Evolutionary conservation across 2,113 vertebrate genomes (phyloP), one percentile per base, ranked within the genome.

Genomic region (Hyaena hyaena): DNA sequence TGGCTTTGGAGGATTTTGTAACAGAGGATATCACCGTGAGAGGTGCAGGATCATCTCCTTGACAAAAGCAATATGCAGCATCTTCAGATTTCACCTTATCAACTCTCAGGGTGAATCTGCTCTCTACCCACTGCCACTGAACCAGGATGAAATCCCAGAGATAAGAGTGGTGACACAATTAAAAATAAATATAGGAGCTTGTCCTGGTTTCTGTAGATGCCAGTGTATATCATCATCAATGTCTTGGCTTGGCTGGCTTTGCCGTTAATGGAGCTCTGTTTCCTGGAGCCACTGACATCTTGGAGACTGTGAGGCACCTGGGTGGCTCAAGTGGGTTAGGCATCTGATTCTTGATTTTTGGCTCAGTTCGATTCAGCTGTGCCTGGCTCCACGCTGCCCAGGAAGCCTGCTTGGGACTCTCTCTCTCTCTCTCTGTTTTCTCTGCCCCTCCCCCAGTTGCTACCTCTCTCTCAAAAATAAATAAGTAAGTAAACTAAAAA

Each of bases 161-260:
- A 48, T 0, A 15, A 66, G 45, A 76, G 45, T 86, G 43, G 8
- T 8, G 21, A 7, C 35, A 9, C 4, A 7, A 19, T 24, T 74
- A 28, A 94, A 66, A 23, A 93, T 45, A 48, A 92, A 77, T 33
- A 6, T 76, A 7, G 91, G 45, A 79, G 90, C n/a, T n/a, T 94
- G 61, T 63, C 84, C 39, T 68, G 77, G 68, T n/a, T 82, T 96
- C 66, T 73, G 82, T 8, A 90, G 66, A 61, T 94, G 81, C 91
- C 91, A 71, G 7, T 21, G 2, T 1, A 88, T 10, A 4, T 91
- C 33, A 50, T 73, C 63, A 61, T 24, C 4, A 45, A 58, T 50
- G 19, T 71, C 7, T 5, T 58, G 55, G 17, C 35, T 53, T 53
- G 26, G 35, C 76, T 88, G 43, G 58, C 90, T 58, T 28, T 80